These are phyloP conservation scores for Apotomis turbidana DNA, from an alignment of 2,888 invertebrate genomes.

Conservation along the genomic window DNA sequence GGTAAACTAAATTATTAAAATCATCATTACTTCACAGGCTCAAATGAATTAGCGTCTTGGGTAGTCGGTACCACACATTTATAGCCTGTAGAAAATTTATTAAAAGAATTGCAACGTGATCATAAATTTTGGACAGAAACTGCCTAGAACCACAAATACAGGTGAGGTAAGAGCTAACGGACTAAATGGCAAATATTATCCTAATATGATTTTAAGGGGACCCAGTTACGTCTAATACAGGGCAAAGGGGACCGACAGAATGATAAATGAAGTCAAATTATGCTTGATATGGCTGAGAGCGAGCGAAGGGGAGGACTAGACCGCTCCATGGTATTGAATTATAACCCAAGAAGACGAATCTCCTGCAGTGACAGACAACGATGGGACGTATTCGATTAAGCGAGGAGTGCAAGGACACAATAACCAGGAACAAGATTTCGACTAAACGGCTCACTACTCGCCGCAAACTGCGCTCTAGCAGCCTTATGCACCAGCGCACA, in stretches of 20 bases:
- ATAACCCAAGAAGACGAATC: slow-evolving; percentile 24
- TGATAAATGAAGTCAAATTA: slow-evolving; percentile 41
- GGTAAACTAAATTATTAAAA: too few species aligned
- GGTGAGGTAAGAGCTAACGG: slow-evolving; percentile 11
- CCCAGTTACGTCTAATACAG: slow-evolving; percentile 37
- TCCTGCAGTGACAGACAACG: slow-evolving; percentile 11
- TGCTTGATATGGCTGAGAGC: slow-evolving; percentile 35
- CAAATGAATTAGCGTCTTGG: too few species aligned
- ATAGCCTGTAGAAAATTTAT: too few species aligned
- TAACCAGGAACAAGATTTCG: background rate
- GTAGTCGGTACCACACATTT: too few species aligned
- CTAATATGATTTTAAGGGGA: slow-evolving; percentile 36
- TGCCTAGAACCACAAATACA: background rate
- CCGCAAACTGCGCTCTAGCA: too few species aligned
- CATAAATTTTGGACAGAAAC: background rate
- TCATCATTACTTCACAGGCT: too few species aligned
- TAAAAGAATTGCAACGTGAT: background rate
- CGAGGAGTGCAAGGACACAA: background rate
- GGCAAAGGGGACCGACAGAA: slow-evolving; percentile 38
- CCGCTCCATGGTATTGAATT: slow-evolving; percentile 36
- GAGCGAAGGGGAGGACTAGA: slow-evolving; percentile 35
- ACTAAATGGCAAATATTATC: slow-evolving; percentile 13
- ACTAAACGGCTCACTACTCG: too few species aligned
- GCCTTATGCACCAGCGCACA: too few species aligned
- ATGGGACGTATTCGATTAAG: too few species aligned